A percentile compares a stretch with the other conserved stretches of the same genome.
Evolutionary conservation across 2,797 vertebrate genomes (phyloP).

Genomic region (Chelmon rostratus): DNA sequence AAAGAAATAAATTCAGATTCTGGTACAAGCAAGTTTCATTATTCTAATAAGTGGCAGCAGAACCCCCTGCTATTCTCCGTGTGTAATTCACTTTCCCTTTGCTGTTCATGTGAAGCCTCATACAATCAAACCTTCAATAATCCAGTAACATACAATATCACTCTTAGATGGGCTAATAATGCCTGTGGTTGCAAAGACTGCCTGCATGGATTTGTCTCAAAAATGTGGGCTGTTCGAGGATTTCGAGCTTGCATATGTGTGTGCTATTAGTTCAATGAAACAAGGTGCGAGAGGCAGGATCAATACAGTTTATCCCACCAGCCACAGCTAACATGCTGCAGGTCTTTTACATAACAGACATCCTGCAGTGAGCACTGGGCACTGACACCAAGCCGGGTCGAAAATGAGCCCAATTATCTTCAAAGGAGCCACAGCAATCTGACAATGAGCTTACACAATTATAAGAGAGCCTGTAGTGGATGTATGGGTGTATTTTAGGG

Average conservation of each 20-base stretch:
- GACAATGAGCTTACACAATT: constrained; percentile 20
- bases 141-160: neutral
- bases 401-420: constrained; percentile 44
- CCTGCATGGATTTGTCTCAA: neutral
- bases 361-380: constrained; percentile 28
- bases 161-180: too few species aligned
- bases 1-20: neutral
- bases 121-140: neutral
- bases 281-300: constrained; percentile 44
- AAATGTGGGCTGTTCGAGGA: neutral
- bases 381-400: neutral
- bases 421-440: constrained; percentile 19
- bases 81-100: neutral
- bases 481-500: neutral
- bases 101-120: neutral
- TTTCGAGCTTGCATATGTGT: constrained; percentile 4
- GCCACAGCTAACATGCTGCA: constrained; percentile 40
- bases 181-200: neutral
- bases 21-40: neutral
- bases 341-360: constrained; percentile 41
- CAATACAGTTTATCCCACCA: constrained; percentile 51
- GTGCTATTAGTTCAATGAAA: constrained; percentile 31
- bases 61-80: neutral
- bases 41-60: neutral
- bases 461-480: neutral